Percentiles rank a stretch among this genome's conserved stretches.
phyloP scores from a whole-genome alignment of 2,888 invertebrate genomes.

The Diloba caeruleocephala region DNA sequence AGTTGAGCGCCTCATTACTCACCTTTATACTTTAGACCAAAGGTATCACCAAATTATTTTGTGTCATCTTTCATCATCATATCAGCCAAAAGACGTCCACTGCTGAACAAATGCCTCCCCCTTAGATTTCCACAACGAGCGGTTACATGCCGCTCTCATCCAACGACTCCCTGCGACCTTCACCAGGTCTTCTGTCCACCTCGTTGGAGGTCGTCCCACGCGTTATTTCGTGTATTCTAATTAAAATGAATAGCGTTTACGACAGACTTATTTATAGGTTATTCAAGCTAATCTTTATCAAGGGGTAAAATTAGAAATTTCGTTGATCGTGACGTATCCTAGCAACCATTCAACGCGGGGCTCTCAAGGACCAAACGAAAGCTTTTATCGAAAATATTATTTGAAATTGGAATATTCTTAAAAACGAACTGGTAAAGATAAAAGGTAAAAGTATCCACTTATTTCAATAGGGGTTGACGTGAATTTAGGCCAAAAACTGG shows the following conservation, averaged over 20 bases:
- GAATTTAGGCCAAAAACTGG: conserved; percentile 10
- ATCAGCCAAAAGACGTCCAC: too few species aligned
- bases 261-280: conserved; percentile 23
- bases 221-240: conserved; percentile 2
- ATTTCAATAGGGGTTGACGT: conserved; percentile 19
- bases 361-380: conserved; percentile 20
- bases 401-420: conserved; percentile 47
- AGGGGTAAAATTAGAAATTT: conserved; percentile 74
- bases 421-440: conserved; percentile 35
- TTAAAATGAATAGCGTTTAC: conserved; percentile 7
- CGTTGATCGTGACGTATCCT: conserved; percentile 76
- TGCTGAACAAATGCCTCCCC: too few species aligned
- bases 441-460: conserved; percentile 38
- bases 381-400: conserved; percentile 39
- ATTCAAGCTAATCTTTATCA: conserved; percentile 47
- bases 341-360: conserved; percentile 64
- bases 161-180: too few species aligned
- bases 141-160: too few species aligned
- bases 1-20: too few species aligned
- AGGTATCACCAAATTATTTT: too few species aligned
- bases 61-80: too few species aligned
- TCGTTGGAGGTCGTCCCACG: too few species aligned
- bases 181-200: too few species aligned
- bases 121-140: too few species aligned
- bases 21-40: too few species aligned